Evolutionary conservation across 2,888 invertebrate genomes (phyloP), one percentile per base, ranked within the genome.

Genomic region (Autographa gamma): DNA sequence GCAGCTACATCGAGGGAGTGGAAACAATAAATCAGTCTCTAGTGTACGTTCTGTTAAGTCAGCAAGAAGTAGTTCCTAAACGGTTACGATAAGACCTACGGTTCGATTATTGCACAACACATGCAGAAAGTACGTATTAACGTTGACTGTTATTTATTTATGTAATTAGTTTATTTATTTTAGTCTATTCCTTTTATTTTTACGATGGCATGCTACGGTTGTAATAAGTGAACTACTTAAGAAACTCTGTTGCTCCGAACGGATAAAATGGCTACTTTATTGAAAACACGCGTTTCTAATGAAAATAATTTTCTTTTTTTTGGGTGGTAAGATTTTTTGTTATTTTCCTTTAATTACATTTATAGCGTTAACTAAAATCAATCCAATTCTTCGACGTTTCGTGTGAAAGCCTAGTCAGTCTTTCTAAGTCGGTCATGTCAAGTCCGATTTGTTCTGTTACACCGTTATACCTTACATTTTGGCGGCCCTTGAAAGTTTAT

Each of bases 41-140:
- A 92, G 85, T 85, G 87, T 81, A 84, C 79, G 68, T 79, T 80
- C 31, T 81, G 86, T 89, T 90, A 92, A 93, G 91, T 90, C 94
- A 92, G 93, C 93, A 88, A 92, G 92, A 92, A 92, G 90, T 80
- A 70, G 84, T 85, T 85, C 87, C 91, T 93, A 93, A 83, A 84
- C 84, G 85, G 87, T 89, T 90, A 90, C 80, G 86, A 87, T 90
- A 89, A 86, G 85, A 87, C 79, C 93, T 95, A 95, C 89, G 73
- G 78, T 88, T 92, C 80, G 88, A 92, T 93, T 95, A 95, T 94
- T 95, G 94, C 94, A 95, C 94, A 93, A 93, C 95, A 93, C 94
- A 92, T 91, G 92, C 92, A 90, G 90, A 90, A 90, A 88, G 92
- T 95, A 94, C 93, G 94, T 93, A 95, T 95, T 87, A 88, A 89